A percentile compares a stretch with the other conserved stretches of the same genome.
Evolutionary conservation across 2,797 vertebrate species (phyloP).

Genomic region (Rhyacichthys aspro): DNA sequence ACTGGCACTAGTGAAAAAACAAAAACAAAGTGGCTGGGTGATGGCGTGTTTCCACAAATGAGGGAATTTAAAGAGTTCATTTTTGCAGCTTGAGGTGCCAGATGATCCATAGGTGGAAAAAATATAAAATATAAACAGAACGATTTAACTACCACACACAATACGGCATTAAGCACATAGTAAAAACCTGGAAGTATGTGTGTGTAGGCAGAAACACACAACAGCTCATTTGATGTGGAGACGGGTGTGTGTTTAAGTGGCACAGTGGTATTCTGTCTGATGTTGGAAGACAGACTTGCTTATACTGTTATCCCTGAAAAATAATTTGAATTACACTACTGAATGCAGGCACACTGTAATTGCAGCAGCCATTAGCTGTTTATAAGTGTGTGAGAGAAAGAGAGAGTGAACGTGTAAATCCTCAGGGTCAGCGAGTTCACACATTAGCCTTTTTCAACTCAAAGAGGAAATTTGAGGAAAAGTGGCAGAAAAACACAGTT

Average conservation of each 20-base stretch:
- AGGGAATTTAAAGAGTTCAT: conserved; percentile 15
- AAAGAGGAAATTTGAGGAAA: conserved; percentile 48
- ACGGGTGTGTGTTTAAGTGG: conserved; percentile 32
- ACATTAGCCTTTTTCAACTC: conserved; percentile 30
- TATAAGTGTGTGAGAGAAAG: conserved; percentile 10
- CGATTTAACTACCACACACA: conserved; percentile 3
- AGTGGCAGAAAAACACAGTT: conserved; percentile 37
- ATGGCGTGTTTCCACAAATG: conserved; percentile 5
- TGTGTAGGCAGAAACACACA: conserved; percentile 1
- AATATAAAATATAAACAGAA: conserved; percentile 24
- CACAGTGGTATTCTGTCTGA: conserved; percentile 30
- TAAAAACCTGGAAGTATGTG: conserved; percentile 1
- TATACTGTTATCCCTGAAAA: conserved; percentile 48
- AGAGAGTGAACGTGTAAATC: conserved; percentile 37
- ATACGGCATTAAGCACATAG: background rate
- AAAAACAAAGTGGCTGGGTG: conserved; percentile 12
- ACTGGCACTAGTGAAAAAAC: conserved; percentile 35
- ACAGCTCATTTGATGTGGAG: conserved; percentile 23
- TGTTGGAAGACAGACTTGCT: conserved; percentile 37
- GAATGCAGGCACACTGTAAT: conserved; percentile 57
- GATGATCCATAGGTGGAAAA: conserved; percentile 20
- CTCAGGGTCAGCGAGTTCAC: conserved; percentile 61
- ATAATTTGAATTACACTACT: conserved; percentile 60
- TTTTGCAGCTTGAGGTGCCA: conserved; percentile 19
- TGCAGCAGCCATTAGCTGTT: conserved; percentile 53